Conservation (phyloP, 2,113 vertebrate genomes). For the Odontophorus gujanensis region DNA sequence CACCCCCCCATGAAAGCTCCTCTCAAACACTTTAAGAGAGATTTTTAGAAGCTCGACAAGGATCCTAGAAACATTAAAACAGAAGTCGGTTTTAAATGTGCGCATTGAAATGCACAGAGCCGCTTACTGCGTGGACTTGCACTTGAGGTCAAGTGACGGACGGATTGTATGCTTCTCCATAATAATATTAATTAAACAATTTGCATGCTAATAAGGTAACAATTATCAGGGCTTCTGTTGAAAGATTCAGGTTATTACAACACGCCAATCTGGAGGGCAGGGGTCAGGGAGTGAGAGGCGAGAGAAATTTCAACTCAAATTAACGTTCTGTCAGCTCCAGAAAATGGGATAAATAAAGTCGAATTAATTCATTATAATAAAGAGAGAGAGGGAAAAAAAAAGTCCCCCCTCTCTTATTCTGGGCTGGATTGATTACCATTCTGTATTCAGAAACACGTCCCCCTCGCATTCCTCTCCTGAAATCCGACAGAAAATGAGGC, state of each 20-base stretch:
- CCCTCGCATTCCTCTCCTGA: conserved; percentile 86
- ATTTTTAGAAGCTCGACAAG: conserved; percentile 79
- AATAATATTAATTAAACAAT: conserved; percentile 99
- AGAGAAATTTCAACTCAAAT: conserved; percentile 99
- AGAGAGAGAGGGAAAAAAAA: conserved; percentile 79
- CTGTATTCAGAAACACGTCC: conserved; percentile 95
- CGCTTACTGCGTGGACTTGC: conserved; percentile 91
- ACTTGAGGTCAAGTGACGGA: conserved; percentile 99
- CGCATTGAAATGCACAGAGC: conserved; percentile 88
- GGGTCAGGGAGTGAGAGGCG: conserved; percentile 97
- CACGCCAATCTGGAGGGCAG: conserved; percentile 98
- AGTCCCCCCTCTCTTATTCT: conserved; percentile 81
- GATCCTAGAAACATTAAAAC: conserved; percentile 85
- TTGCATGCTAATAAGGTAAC: conserved; percentile 99
- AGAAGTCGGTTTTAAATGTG: conserved; percentile 90
- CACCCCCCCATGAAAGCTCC: conserved; percentile 74
- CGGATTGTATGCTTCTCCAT: conserved; percentile 99
- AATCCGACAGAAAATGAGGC: conserved; percentile 89
- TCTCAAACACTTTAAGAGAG: conserved; percentile 79
- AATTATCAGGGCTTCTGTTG: conserved; percentile 99
- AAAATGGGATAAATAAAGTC: conserved; percentile 99
- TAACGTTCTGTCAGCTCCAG: conserved; percentile 99
- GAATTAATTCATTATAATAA: conserved; percentile 98
- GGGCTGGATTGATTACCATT: conserved; percentile 91
- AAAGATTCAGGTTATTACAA: conserved; percentile 99